Base-by-base conservation (phyloP, 2,888 invertebrate genomes). In the Steinernema hermaphroditum region DNA sequence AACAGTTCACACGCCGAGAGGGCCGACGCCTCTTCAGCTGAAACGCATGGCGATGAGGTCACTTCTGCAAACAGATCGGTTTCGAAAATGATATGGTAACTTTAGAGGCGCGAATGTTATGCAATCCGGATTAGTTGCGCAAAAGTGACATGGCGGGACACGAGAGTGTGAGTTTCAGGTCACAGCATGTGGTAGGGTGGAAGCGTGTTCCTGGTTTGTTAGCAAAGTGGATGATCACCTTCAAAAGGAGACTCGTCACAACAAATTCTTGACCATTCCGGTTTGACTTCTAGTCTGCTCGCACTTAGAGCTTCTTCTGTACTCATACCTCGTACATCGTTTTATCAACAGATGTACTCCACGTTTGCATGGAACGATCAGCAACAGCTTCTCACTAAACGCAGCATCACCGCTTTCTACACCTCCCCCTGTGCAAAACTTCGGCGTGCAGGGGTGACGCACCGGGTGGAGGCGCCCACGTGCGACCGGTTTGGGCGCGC, bases 41-140 rank as follows among this genome's bases (percentile, higher is more conserved):
- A 62, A 32, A 32, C 32, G 62, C 62, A 62, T 62, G 32, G 9
- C 62, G 62, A 62, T 62, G 62, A 62, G 62, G 62, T 62, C 62
- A 62, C 24, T 12, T 22, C 32, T 16, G 62, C 32, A 62, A 62
- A 62, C 62, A 62, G 1, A 12, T 22, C 50, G 19, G n/a, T 19
- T 46, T 16, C 46, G 46, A 14, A 62, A 32, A 9, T 27, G 62
- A 62, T 62, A 62, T 62, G 62, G 62, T 14, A 62, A 62, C 27
- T 32, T 16, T 4, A 54, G 22, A 54, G 27, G 62, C 2, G 54
- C 54, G 12, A 4, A 54, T 19, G 32, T 62, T 62, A 32, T 27
- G 27, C n/a, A 62, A 62, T 19, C 6, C 12, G 62, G 62, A 62
- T 62, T 62, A 62, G 62, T 37, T 37, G 34, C 50, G 50, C 50